Evolutionary conservation across 2,797 vertebrate species (phyloP), one percentile per base, ranked within the genome.

Genomic region (Lepilemur septentrionalis): DNA sequence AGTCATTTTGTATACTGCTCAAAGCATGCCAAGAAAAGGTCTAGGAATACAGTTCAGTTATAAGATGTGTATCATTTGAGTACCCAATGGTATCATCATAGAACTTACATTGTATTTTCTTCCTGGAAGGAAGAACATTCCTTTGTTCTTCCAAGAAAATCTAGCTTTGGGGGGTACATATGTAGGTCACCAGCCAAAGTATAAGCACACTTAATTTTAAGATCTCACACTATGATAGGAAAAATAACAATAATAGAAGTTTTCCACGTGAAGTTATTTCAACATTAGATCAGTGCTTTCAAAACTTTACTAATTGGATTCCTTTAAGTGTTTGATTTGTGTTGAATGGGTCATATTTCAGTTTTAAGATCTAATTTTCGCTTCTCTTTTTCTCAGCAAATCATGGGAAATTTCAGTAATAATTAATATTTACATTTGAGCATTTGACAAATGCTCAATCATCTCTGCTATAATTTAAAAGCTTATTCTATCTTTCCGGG

Each of bases 311-410:
- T 69, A 89, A 70, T 67, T 80, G 63, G 63, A 82, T 93, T 82
- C 28, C 82, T 79, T 89, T 93, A 81, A 87, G 67, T 83, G 75
- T 48, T 46, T 59, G 55, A 59, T 13, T 13, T 93, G 11, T 82
- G 30, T 83, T 94, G 46, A 55, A 70, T 15, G 80, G 61, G n/a
- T 93, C 38, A 82, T 80, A 85, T 92, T 92, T 93, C 67, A 70
- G 57, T 79, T 91, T 89, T 90, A 73, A 93, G n/a, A 83, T 61
- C 50, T 50, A 69, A 89, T 75, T 91, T 92, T 78, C 48, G 88
- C 22, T 92, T 55, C 43, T 95, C 32, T 32, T 61, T 92, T 78
- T 55, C 63, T 69, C 32, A 82, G 59, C 25, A 94, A 93, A 89
- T 25, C 63, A 72, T 70, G 35, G 41, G 23, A 86, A 86, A 80